These are phyloP conservation scores for Bubo bubo DNA, from an alignment of 2,113 vertebrate species.

Conservation along the genomic window DNA sequence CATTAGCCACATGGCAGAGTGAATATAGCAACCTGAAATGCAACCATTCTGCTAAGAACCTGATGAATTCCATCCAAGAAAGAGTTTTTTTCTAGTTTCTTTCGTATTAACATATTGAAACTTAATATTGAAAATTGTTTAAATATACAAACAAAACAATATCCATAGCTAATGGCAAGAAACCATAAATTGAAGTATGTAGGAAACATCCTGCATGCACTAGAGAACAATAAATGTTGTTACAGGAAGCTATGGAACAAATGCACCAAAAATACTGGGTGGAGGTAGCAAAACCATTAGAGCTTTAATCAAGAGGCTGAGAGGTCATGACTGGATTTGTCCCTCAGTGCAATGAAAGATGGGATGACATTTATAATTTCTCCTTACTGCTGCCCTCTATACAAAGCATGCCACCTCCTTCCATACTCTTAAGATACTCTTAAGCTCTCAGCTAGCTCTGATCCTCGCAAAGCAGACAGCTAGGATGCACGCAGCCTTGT, in stretches of 20 bases:
- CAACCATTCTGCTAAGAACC: not conserved
- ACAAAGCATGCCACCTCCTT: not conserved
- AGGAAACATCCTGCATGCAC: not conserved
- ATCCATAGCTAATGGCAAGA: not conserved
- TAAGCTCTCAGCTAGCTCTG: not conserved
- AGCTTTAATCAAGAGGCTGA: not conserved
- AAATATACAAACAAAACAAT: not conserved
- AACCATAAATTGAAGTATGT: not conserved
- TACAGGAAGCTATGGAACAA: not conserved
- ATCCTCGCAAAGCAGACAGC: not conserved
- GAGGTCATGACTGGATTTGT: not conserved
- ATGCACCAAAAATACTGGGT: not conserved
- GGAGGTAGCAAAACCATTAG: not conserved
- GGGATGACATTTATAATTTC: not conserved
- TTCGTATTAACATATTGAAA: not conserved
- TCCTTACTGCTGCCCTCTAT: not conserved
- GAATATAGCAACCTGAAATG: not conserved
- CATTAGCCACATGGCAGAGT: fast-evolving
- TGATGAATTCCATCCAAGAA: not conserved
- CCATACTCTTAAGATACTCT: not conserved
- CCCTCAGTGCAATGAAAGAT: not conserved
- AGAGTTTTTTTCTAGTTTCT: not conserved
- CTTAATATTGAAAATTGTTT: not conserved
- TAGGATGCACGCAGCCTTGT: not conserved
- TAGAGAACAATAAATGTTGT: not conserved